A percentile compares a stretch with the other conserved stretches of the same genome.
Conservation (phyloP, 2,797 vertebrate genomes). For the Notoglanidium macrostoma region DNA sequence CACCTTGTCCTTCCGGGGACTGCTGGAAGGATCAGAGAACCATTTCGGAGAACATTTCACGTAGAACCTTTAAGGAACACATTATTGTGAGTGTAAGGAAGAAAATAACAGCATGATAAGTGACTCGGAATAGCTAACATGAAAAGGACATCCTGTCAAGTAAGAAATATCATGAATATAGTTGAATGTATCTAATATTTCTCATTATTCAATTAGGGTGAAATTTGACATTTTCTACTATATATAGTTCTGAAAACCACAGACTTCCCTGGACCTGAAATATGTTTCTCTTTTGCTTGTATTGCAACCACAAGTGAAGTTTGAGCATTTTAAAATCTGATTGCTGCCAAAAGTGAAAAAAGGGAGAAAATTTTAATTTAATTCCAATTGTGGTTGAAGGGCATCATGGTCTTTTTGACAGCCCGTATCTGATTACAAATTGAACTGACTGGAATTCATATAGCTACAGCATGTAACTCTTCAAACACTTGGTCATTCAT, state of each 20-base stretch:
- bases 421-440: background rate
- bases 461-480: background rate
- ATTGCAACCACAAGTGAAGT: background rate
- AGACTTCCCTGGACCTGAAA: background rate
- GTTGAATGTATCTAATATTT: background rate
- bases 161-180: background rate
- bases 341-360: background rate
- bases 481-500: background rate
- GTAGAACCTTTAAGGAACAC: background rate
- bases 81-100: background rate
- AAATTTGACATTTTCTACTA: background rate
- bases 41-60: background rate
- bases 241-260: background rate
- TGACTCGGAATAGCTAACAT: background rate
- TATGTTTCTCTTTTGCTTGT: background rate
- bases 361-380: background rate
- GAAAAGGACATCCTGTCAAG: background rate
- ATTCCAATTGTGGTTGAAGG: background rate
- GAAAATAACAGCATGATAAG: background rate
- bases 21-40: background rate
- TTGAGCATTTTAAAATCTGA: background rate
- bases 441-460: background rate
- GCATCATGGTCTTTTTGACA: background rate
- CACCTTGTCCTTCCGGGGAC: background rate
- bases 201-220: background rate